Evolutionary conservation across 1,140 invertebrate species (phyloP).

Genomic region (Drosophila prosaltans): DNA sequence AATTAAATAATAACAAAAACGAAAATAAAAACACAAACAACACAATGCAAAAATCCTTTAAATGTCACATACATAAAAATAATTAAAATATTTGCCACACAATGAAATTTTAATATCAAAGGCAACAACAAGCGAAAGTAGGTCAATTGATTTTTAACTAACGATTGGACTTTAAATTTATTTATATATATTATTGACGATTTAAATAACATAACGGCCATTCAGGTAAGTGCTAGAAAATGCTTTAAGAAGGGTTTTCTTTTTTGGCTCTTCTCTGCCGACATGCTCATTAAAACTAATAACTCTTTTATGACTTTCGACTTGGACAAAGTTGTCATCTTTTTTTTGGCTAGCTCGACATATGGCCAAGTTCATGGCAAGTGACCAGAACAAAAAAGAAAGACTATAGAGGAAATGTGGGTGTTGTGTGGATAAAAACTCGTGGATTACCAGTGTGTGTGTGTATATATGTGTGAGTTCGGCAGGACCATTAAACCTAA

Average conservation of each 20-base stretch:
- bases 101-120: conserved; percentile 36
- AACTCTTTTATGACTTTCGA: conserved; percentile 59
- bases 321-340: conserved; percentile 36
- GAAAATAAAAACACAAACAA: conserved; percentile 14
- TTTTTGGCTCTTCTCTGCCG: conserved; percentile 3
- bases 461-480: background rate
- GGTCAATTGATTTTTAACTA: conserved; percentile 50
- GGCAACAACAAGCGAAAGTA: conserved; percentile 21
- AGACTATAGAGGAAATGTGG: background rate
- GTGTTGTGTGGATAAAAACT: conserved; percentile 22
- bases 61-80: conserved; percentile 34
- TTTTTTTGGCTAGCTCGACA: conserved; percentile 37
- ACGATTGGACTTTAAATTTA: conserved; percentile 38
- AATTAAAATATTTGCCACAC: conserved; percentile 39
- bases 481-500: conserved; percentile 41
- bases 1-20: conserved; percentile 12
- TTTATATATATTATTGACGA: background rate
- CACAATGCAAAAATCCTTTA: conserved; percentile 15
- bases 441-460: conserved; percentile 8
- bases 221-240: background rate
- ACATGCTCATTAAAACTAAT: conserved; percentile 60
- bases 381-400: conserved; percentile 7
- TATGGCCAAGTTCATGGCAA: conserved; percentile 30
- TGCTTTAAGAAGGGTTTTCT: background rate
- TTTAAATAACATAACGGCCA: background rate